Conservation (phyloP, 2,113 vertebrate genomes). For the Poeciliopsis retropinna region DNA sequence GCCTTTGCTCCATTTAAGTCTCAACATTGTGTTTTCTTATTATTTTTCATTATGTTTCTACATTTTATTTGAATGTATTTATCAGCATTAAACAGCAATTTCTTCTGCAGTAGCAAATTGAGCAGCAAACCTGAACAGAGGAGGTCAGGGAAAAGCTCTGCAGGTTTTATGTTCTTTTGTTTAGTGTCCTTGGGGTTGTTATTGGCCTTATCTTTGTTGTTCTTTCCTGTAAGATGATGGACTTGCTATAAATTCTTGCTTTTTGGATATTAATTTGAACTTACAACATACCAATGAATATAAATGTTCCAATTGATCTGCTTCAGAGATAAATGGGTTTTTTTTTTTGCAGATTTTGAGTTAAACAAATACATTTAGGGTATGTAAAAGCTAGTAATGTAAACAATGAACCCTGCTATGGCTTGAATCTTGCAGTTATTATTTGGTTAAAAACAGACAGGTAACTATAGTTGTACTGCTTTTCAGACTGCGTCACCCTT, state of each 20-base stretch:
- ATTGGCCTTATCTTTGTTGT: slow-evolving; percentile 66
- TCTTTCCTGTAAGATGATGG: slow-evolving; percentile 31
- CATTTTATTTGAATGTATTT: slow-evolving; percentile 2
- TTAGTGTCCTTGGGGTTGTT: slow-evolving; percentile 76
- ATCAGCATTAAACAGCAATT: neutral
- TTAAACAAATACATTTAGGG: neutral
- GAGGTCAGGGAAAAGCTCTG: slow-evolving; percentile 8
- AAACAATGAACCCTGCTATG: slow-evolving; percentile 6
- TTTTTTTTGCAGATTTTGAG: neutral
- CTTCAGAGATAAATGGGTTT: neutral
- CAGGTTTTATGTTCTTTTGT: slow-evolving; percentile 42
- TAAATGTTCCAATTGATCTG: neutral
- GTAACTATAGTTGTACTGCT: slow-evolving; percentile 8
- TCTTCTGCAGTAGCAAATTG: neutral
- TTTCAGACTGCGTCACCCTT: slow-evolving; percentile 14
- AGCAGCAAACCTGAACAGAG: slow-evolving; percentile 8
- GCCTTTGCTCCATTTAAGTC: too few relatives aligned
- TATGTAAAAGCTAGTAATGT: neutral
- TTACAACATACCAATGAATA: neutral
- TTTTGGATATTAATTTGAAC: neutral
- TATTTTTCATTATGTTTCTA: neutral
- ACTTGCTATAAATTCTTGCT: neutral
- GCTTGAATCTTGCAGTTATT: slow-evolving; percentile 21
- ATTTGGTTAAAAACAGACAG: slow-evolving; percentile 18
- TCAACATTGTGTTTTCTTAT: neutral